phyloP scores from a whole-genome alignment of 2,797 vertebrate genomes.

The Gobio occitaniae region DNA sequence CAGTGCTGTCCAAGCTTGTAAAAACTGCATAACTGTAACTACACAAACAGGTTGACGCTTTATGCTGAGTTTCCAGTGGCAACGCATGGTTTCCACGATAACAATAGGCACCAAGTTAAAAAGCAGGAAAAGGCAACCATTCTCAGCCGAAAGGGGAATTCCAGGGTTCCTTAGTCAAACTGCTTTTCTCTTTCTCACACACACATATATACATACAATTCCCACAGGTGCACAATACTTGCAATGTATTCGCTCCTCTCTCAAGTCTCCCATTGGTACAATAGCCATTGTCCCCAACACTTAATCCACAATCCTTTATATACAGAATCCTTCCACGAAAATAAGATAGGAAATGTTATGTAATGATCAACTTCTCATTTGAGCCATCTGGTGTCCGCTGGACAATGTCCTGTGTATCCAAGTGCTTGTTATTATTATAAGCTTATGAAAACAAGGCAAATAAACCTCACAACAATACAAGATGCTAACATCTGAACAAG shows the following conservation, averaged over 20 bases:
- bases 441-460: slow-evolving; percentile 11
- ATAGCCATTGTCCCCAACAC: slow-evolving; percentile 81
- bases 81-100: slow-evolving; percentile 66
- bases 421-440: background rate
- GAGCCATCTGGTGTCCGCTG: slow-evolving; percentile 51
- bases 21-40: slow-evolving; percentile 59
- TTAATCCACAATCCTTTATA: slow-evolving; percentile 68
- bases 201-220: slow-evolving; percentile 52
- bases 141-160: slow-evolving; percentile 74
- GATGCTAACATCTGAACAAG: background rate
- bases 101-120: slow-evolving; percentile 73
- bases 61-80: slow-evolving; percentile 72
- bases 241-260: slow-evolving; percentile 48
- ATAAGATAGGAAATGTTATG: slow-evolving; percentile 75
- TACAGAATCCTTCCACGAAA: slow-evolving; percentile 68
- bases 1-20: background rate
- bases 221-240: slow-evolving; percentile 72
- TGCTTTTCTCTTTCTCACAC: slow-evolving; percentile 22
- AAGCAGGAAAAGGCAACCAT: slow-evolving; percentile 73
- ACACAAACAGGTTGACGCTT: slow-evolving; percentile 71
- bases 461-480: slow-evolving; percentile 17
- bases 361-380: slow-evolving; percentile 63
- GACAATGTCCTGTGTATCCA: slow-evolving; percentile 56
- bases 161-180: slow-evolving; percentile 65
- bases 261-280: slow-evolving; percentile 67